Conservation (phyloP, 2,113 vertebrate genomes). For the Apaloderma vittatum region DNA sequence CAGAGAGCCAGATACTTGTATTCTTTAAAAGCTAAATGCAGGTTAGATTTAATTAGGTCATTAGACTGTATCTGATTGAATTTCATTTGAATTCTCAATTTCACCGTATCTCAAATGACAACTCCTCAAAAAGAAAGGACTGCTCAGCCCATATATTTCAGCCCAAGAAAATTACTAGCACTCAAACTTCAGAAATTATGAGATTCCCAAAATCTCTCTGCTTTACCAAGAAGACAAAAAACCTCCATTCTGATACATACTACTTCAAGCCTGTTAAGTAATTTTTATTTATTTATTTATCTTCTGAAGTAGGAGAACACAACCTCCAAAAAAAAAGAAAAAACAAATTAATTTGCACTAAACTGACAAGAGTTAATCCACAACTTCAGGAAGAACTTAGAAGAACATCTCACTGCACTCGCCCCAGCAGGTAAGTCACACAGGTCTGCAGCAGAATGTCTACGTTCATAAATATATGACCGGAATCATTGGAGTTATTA, state of each 20-base stretch:
- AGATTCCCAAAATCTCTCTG: not conserved
- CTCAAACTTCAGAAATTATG: not conserved
- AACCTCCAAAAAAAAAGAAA: not conserved
- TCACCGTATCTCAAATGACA: not conserved
- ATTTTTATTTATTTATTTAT: not conserved
- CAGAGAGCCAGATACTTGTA: not conserved
- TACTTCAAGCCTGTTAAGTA: not conserved
- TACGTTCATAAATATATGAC: not conserved
- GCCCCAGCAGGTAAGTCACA: not conserved
- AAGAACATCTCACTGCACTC: not conserved
- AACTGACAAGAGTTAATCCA: not conserved
- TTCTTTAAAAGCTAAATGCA: constrained; percentile 10
- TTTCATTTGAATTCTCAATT: constrained; percentile 10
- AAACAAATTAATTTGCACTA: not conserved
- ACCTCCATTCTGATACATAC: not conserved
- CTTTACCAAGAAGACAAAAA: not conserved
- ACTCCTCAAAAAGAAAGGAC: not conserved
- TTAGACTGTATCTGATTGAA: not conserved
- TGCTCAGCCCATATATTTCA: not conserved
- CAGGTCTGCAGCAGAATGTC: not conserved
- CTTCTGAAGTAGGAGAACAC: too few species aligned
- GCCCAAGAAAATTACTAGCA: not conserved
- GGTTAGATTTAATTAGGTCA: not conserved
- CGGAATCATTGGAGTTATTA: not conserved
- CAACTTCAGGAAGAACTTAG: not conserved